A percentile compares a stretch with the other conserved stretches of the same genome.
Conservation (phyloP, 2,113 vertebrate genomes). For the Stigmatopora argus region DNA sequence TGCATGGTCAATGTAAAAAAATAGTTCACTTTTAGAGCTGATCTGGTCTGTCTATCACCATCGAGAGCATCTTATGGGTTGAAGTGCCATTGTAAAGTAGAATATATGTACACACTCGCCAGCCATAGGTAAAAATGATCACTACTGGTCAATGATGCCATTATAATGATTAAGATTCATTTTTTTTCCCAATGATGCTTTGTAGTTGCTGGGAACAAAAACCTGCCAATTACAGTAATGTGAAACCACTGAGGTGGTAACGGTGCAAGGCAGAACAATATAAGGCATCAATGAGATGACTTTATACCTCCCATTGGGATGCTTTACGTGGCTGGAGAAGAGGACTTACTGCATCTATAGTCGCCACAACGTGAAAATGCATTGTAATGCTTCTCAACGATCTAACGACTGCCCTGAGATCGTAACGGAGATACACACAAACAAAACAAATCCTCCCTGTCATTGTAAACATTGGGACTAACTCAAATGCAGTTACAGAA, state of each 20-base stretch:
- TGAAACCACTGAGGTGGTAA: not conserved
- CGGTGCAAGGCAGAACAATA: not conserved
- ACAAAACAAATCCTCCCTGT: not conserved
- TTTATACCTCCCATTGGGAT: not conserved
- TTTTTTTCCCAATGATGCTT: not conserved
- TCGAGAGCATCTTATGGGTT: too few relatives aligned
- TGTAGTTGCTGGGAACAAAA: not conserved
- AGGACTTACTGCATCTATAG: not conserved
- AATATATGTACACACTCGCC: too few relatives aligned
- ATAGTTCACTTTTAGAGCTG: too few relatives aligned
- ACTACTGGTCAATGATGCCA: not conserved
- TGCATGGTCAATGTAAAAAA: too few relatives aligned
- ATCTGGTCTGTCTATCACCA: too few relatives aligned
- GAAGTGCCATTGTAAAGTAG: too few relatives aligned
- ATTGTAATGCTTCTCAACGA: not conserved
- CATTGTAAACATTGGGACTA: not conserved
- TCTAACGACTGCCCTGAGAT: not conserved
- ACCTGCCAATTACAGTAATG: not conserved
- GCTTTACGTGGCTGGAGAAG: not conserved
- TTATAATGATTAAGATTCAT: not conserved
- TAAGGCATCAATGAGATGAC: not conserved
- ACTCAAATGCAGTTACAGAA: not conserved
- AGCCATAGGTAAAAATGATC: not conserved
- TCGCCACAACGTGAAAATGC: not conserved
- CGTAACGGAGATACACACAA: not conserved